Percentiles rank a stretch among this genome's conserved stretches.
phyloP scores from a whole-genome alignment of 2,888 invertebrate genomes.

The Drosophila antonietae region DNA sequence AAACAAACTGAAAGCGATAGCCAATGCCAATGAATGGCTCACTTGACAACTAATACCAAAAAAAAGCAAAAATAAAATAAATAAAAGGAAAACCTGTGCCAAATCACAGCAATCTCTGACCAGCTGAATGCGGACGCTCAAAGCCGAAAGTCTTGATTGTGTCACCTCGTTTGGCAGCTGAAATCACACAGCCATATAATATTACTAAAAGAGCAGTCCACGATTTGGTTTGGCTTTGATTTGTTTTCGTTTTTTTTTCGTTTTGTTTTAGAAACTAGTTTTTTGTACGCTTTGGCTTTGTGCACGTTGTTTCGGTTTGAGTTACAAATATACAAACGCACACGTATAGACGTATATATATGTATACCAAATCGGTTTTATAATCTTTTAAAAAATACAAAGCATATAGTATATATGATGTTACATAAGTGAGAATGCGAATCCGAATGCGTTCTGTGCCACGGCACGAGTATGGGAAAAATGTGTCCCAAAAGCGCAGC shows the following conservation, averaged over 20 bases:
- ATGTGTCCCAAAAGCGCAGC: conserved; percentile 70
- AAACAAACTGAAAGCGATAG: not conserved
- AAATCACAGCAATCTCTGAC: conserved; percentile 17
- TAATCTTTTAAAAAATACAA: conserved; percentile 79
- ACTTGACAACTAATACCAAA: not conserved
- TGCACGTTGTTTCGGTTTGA: conserved; percentile 48
- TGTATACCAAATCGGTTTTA: conserved; percentile 50
- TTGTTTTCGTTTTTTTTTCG: conserved; percentile 34
- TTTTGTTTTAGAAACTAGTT: not conserved
- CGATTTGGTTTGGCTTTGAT: conserved; percentile 45
- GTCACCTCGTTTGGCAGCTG: conserved; percentile 29
- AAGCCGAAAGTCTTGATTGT: conserved; percentile 32
- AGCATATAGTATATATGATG: conserved; percentile 59
- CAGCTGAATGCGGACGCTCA: conserved; percentile 15
- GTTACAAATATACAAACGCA: conserved; percentile 34
- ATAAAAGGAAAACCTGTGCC: not conserved
- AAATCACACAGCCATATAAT: conserved; percentile 44
- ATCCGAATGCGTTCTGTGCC: conserved; percentile 8
- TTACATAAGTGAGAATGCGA: conserved; percentile 39
- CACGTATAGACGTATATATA: not conserved
- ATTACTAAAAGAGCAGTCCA: conserved; percentile 60
- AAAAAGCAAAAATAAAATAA: not conserved
- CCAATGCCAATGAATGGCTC: not conserved
- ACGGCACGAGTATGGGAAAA: conserved; percentile 10
- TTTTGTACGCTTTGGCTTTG: conserved; percentile 32